These are phyloP conservation scores for Neotoxoptera formosana DNA, from an alignment of 1,140 invertebrate species.

Conservation along the genomic window DNA sequence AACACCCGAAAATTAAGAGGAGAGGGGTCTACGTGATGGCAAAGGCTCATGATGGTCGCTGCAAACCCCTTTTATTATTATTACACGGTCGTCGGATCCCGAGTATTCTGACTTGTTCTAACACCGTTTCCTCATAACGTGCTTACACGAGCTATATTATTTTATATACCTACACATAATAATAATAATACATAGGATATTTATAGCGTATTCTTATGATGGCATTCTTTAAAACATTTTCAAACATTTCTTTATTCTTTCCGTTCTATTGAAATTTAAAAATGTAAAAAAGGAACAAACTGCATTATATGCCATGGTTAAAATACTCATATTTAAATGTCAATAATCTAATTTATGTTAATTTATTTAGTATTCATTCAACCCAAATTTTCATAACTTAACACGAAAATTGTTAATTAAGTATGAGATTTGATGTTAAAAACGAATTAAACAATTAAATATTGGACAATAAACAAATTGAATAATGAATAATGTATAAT, in stretches of 20 bases:
- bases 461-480: not conserved
- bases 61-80: slow-evolving; percentile 48
- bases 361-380: not conserved
- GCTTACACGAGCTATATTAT: not conserved
- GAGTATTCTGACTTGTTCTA: slow-evolving; percentile 31
- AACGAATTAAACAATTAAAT: not conserved
- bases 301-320: not conserved
- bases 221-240: not conserved
- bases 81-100: slow-evolving; percentile 20
- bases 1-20: slow-evolving; percentile 49
- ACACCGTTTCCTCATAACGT: slow-evolving; percentile 43
- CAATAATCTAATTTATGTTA: not conserved
- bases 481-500: no score
- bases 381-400: not conserved
- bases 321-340: not conserved
- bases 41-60: slow-evolving; percentile 8
- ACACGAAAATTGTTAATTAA: not conserved
- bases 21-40: slow-evolving; percentile 37
- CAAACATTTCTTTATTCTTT: not conserved
- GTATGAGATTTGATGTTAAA: not conserved
- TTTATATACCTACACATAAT: not conserved
- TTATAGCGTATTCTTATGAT: not conserved
- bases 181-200: not conserved
- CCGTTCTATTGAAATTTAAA: not conserved
- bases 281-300: not conserved